Conservation (phyloP, 2,797 vertebrate genomes). For the Gymnothorax javanicus region DNA sequence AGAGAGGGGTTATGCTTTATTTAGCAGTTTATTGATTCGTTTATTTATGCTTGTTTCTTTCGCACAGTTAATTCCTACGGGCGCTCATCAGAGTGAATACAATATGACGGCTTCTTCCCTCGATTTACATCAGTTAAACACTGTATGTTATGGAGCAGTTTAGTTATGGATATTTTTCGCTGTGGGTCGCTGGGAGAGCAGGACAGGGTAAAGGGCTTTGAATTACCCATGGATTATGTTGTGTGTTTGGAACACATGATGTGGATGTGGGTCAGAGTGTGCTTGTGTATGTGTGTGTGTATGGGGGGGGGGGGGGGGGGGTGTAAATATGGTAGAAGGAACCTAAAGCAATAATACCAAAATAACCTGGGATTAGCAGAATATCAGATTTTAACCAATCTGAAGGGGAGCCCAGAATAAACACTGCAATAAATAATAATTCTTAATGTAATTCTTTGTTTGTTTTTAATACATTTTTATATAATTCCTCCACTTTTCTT, state of each 20-base stretch:
- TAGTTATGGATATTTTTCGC: slow-evolving; percentile 69
- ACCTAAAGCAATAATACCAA: background rate
- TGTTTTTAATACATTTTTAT: too few relatives aligned
- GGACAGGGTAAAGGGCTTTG: slow-evolving; percentile 25
- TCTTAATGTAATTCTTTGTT: too few relatives aligned
- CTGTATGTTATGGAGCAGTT: slow-evolving; percentile 69
- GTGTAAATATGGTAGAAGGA: background rate
- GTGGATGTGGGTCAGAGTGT: background rate
- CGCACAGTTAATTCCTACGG: background rate
- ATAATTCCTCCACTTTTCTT: too few relatives aligned
- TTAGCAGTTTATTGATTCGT: slow-evolving; percentile 53
- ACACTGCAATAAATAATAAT: background rate
- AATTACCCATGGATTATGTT: background rate
- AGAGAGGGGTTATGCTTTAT: slow-evolving; percentile 55
- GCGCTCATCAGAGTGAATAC: background rate
- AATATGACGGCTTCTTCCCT: slow-evolving; percentile 12
- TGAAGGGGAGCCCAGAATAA: background rate
- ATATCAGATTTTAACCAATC: background rate
- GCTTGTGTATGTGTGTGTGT: background rate
- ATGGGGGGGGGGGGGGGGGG: background rate
- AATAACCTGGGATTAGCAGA: background rate
- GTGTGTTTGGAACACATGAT: background rate
- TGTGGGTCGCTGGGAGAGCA: slow-evolving; percentile 29
- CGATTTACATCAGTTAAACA: slow-evolving; percentile 52
- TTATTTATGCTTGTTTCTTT: slow-evolving; percentile 41